A percentile compares a stretch with the other conserved stretches of the same genome.
Evolutionary conservation across 2,113 vertebrate species (phyloP).

Genomic region (Pica pica): DNA sequence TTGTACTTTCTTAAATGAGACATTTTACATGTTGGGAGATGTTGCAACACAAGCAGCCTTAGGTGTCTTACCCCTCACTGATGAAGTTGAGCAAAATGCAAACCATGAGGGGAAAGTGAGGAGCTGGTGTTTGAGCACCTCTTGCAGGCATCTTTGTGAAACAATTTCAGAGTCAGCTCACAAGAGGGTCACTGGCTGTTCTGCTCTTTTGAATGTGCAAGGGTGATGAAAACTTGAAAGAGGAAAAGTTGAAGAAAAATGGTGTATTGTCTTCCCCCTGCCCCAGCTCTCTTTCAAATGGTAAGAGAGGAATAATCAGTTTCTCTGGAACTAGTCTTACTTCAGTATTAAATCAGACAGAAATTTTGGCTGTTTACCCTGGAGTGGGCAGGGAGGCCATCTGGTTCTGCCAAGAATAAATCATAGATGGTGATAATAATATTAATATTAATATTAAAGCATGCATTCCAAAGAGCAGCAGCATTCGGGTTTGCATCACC

Average conservation of each 20-base stretch:
- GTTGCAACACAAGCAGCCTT: not conserved
- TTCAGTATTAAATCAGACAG: not conserved
- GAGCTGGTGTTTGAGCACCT: not conserved
- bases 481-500: not conserved
- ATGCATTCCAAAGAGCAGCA: not conserved
- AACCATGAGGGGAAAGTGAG: not conserved
- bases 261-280: rapidly evolving
- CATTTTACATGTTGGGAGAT: not conserved
- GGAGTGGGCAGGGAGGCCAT: not conserved
- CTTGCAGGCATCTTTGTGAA: not conserved
- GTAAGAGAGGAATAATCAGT: not conserved
- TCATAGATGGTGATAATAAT: not conserved
- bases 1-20: not conserved
- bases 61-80: not conserved
- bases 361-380: not conserved
- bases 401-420: not conserved
- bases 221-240: not conserved
- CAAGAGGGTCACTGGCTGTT: not conserved
- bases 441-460: not conserved
- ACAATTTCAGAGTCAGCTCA: not conserved
- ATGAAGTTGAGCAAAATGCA: not conserved
- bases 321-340: not conserved
- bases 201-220: not conserved
- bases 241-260: not conserved
- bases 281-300: not conserved